Evolutionary conservation across 2,888 invertebrate species (phyloP), one percentile per base, ranked within the genome.

Genomic region (Mactromeris polynyma): DNA sequence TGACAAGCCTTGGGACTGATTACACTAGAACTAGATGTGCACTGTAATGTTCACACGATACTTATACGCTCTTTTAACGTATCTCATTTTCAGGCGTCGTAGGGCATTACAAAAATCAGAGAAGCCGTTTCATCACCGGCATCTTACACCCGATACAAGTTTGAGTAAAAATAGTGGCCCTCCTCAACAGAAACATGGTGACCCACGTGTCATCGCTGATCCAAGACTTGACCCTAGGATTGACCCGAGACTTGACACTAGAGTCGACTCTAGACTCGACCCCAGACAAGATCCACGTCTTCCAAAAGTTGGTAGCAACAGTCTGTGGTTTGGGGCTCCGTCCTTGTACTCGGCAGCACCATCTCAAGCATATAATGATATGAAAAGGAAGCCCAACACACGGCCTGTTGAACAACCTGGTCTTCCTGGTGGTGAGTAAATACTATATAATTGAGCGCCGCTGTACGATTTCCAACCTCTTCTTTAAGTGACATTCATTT

Each of bases 301-400:
- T 36, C 94, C 94, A 19, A 94, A 94, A 83, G 94, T 94, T 4
- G 94, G 94, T 80, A 94, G 94, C 81, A 94, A 91, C 82, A 94
- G 93, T 21, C 86, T 95, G 58, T 95, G 95, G 95, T 91, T 94
- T 82, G 94, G 94, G 2, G 89, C 91, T 21, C 94, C 95, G 0
- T 93, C 94, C 9, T 86, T 95, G 87, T 95, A 94, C 73, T 91
- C 93, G 1, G 89, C 87, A 3, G 85, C 87, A 9, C 94, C 94
- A 4, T 88, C 94, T 38, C 93, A 92, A 14, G 92, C 90, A 9
- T 93, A 93, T 81, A 91, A 90, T 17, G 92, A 90, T n/a, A 91
- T 92, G 90, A 90, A 90, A 77, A 80, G 87, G 78, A 86, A 85
- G n/a, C 80, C 82, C 21, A 85, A 73, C 31, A 77, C 38, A 7